A percentile compares a stretch with the other conserved stretches of the same genome.
Evolutionary conservation across 2,797 vertebrate species (phyloP).

Genomic region (Eremophila alpestris): DNA sequence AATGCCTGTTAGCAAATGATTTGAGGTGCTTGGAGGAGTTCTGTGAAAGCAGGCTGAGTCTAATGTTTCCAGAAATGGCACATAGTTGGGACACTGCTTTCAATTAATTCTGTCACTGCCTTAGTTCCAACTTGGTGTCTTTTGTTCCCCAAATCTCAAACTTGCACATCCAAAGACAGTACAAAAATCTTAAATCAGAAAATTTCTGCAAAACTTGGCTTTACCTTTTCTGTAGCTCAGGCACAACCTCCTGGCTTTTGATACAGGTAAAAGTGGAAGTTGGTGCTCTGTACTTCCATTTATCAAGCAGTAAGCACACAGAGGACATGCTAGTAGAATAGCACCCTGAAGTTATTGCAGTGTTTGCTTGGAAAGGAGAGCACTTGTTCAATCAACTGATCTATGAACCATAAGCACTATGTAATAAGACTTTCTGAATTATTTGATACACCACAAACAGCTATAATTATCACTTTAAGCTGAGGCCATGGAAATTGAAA

Average conservation of each 20-base stretch:
- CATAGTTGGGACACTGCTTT: not conserved
- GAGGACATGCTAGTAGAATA: fast-evolving
- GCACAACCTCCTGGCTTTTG: not conserved
- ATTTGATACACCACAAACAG: not conserved
- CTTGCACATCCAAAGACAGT: not conserved
- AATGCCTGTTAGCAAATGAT: not conserved
- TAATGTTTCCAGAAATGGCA: not conserved
- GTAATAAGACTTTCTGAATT: not conserved
- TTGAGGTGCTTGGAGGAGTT: not conserved
- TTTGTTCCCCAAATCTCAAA: not conserved
- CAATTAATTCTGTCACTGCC: not conserved
- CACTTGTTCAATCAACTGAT: not conserved
- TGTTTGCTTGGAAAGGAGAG: not conserved
- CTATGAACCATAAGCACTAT: not conserved
- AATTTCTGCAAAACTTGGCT: not conserved
- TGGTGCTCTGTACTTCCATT: not conserved
- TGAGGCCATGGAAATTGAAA: not conserved
- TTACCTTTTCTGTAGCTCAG: not conserved
- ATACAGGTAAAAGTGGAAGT: not conserved
- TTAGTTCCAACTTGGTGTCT: not conserved
- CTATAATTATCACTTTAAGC: not conserved
- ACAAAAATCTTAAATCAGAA: not conserved
- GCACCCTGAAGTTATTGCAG: not conserved
- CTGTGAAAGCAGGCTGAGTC: not conserved
- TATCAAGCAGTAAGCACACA: not conserved